Percentiles rank a stretch among this genome's conserved stretches.
Conservation (phyloP, 2,113 vertebrate genomes). For the Ranitomeya variabilis region DNA sequence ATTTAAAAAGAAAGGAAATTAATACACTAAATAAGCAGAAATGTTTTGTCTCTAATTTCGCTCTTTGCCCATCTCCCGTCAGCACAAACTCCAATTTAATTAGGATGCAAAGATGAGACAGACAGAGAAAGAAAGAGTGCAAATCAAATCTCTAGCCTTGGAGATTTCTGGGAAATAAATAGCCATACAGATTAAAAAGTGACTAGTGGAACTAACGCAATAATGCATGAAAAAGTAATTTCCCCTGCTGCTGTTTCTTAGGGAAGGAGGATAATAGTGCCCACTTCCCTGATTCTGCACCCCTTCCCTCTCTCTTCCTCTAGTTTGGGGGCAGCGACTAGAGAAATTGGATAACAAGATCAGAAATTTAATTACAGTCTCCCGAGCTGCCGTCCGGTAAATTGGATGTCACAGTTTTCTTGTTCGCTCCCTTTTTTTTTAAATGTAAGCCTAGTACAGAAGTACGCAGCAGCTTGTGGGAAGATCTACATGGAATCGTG, state of each 20-base stretch:
- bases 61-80: constrained; percentile 66
- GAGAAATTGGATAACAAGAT: constrained; percentile 86
- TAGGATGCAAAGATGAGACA: constrained; percentile 70
- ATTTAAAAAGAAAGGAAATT: constrained; percentile 38
- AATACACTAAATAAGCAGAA: constrained; percentile 22
- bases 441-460: constrained; percentile 60
- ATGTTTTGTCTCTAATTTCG: constrained; percentile 45
- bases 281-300: constrained; percentile 63
- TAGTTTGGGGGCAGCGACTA: constrained; percentile 79
- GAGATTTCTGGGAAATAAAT: constrained; percentile 75
- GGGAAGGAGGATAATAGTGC: constrained; percentile 67
- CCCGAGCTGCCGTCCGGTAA: constrained; percentile 76
- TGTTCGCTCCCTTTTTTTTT: constrained; percentile 63
- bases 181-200: constrained; percentile 86
- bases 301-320: constrained; percentile 65
- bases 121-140: constrained; percentile 17
- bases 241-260: constrained; percentile 72
- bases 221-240: constrained; percentile 86
- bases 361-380: constrained; percentile 84
- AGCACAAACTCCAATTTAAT: constrained; percentile 77
- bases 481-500: constrained; percentile 55
- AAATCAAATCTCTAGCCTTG: constrained; percentile 69
- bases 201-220: constrained; percentile 84
- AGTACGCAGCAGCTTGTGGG: constrained; percentile 62
- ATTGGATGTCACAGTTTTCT: constrained; percentile 79